These are phyloP conservation scores for Dascyllus trimaculatus DNA, from an alignment of 2,113 vertebrate genomes.

Conservation along the genomic window DNA sequence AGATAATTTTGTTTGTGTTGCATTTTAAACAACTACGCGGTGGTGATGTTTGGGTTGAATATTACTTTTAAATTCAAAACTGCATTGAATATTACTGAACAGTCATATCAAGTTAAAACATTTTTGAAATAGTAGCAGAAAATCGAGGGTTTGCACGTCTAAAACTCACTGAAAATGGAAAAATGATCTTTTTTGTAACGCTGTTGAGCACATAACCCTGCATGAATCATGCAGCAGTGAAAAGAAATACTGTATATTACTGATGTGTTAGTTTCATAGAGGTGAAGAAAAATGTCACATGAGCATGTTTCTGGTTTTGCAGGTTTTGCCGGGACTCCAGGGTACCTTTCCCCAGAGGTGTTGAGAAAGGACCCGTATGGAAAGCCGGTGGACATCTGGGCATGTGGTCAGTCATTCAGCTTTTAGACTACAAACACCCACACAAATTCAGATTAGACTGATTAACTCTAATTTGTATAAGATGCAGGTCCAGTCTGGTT, in stretches of 20 bases:
- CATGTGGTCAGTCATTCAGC: slow-evolving; percentile 91
- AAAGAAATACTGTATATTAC: not conserved
- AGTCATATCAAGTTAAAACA: not conserved
- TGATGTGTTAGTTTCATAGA: not conserved
- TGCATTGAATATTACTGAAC: not conserved
- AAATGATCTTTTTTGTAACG: not conserved
- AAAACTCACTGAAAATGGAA: not conserved
- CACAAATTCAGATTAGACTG: not conserved
- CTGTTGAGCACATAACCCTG: not conserved
- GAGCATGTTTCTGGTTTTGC: slow-evolving; percentile 28
- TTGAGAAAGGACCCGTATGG: slow-evolving; percentile 99
- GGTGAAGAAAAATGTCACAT: not conserved
- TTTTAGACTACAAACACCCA: slow-evolving; percentile 2
- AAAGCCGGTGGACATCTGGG: slow-evolving; percentile 99
- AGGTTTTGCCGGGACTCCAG: slow-evolving; percentile 99
- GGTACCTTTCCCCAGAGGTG: slow-evolving; percentile 98
- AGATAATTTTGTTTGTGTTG: not conserved
- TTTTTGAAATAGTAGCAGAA: not conserved
- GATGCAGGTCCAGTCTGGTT: no score
- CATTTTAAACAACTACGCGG: not conserved
- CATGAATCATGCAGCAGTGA: not conserved
- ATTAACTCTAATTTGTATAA: no score
- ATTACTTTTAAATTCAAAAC: slow-evolving; percentile 9
- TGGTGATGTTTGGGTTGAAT: slow-evolving; percentile 1
- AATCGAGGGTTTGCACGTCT: not conserved